phyloP scores from a whole-genome alignment of 1,140 invertebrate species.

The Tetramorium parvispinum region DNA sequence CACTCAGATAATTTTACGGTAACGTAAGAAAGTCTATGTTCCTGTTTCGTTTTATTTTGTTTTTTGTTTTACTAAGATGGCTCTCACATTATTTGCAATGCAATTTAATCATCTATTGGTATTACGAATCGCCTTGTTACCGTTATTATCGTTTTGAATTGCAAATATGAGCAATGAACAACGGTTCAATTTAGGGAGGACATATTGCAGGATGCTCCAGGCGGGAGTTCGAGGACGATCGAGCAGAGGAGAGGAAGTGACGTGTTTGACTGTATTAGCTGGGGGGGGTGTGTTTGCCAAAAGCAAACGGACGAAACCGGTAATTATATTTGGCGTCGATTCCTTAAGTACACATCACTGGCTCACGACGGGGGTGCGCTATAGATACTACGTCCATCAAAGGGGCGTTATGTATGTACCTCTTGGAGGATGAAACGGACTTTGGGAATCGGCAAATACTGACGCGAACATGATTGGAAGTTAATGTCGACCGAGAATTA shows the following conservation, averaged over 20 bases:
- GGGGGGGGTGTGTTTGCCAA: slow-evolving; percentile 74
- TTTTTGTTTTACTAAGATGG: not conserved
- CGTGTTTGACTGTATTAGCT: slow-evolving; percentile 78
- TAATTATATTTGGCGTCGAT: slow-evolving; percentile 84
- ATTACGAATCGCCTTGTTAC: not conserved
- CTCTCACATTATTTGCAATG: not conserved
- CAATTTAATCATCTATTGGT: not conserved
- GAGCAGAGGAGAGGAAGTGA: not conserved
- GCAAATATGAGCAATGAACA: slow-evolving; percentile 47
- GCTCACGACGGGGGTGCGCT: slow-evolving; percentile 64
- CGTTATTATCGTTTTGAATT: slow-evolving; percentile 44
- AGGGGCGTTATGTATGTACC: slow-evolving; percentile 72
- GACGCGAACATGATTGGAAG: slow-evolving; percentile 42
- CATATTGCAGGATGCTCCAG: slow-evolving; percentile 46
- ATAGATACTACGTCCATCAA: slow-evolving; percentile 73
- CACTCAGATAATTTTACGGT: not conserved
- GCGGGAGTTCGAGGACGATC: slow-evolving; percentile 24
- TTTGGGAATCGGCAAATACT: not conserved
- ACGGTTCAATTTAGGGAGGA: slow-evolving; percentile 40
- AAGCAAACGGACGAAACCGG: slow-evolving; percentile 81
- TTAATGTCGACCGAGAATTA: slow-evolving; percentile 59
- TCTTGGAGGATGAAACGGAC: slow-evolving; percentile 51
- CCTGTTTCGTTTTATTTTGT: not conserved
- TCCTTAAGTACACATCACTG: slow-evolving; percentile 78
- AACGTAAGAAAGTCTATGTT: not conserved